Percentiles rank a stretch among this genome's conserved stretches.
Evolutionary conservation across 2,113 vertebrate genomes (phyloP).

Genomic region (Forbesichthys agassizii): DNA sequence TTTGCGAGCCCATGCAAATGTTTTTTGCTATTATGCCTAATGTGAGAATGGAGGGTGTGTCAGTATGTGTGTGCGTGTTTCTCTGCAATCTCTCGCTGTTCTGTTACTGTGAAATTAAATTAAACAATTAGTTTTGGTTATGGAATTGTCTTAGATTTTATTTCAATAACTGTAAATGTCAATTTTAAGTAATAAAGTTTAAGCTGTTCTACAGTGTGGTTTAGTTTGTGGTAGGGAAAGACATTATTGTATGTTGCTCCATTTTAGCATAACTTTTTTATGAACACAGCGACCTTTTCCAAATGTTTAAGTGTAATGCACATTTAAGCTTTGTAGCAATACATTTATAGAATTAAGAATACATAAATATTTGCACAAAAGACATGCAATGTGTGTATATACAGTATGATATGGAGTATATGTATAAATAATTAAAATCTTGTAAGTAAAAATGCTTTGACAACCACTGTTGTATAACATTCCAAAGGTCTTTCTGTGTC

Average conservation of each 20-base stretch:
- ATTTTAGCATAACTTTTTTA: background rate
- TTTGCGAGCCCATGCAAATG: constrained; percentile 27
- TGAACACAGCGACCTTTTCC: no score
- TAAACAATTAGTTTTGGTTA: background rate
- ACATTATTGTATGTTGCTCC: background rate
- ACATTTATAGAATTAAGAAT: no score
- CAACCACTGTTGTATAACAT: background rate
- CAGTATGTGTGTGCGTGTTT: constrained; percentile 12
- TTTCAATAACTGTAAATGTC: constrained; percentile 52
- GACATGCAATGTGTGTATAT: no score
- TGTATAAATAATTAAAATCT: no score
- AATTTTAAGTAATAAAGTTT: constrained; percentile 60
- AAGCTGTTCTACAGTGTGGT: constrained; percentile 30
- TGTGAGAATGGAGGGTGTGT: constrained; percentile 36
- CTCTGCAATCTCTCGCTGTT: constrained; percentile 26
- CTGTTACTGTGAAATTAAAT: constrained; percentile 53
- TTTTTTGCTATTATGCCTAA: constrained; percentile 63
- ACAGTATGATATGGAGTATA: no score
- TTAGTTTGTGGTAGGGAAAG: background rate
- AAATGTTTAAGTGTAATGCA: no score
- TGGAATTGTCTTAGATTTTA: constrained; percentile 52
- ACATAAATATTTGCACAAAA: no score
- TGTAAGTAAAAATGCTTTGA: no score
- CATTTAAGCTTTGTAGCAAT: no score
- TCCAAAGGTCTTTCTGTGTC: background rate